Base-by-base conservation (phyloP, 2,888 invertebrate genomes). In the Dolichomitus sp. region DNA sequence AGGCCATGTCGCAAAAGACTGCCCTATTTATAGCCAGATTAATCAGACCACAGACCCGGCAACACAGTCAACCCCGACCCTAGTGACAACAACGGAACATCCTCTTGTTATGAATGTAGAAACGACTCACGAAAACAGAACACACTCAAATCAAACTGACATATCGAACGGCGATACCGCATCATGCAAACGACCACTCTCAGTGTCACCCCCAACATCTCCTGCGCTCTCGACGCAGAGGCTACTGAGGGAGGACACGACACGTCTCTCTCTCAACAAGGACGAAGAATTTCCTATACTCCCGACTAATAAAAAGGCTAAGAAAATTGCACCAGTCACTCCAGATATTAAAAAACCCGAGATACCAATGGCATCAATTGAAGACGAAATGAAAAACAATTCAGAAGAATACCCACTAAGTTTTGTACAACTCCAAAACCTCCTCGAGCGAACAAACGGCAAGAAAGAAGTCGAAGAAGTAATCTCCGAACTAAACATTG, bases 1-100 rank as follows among this genome's bases (percentile, higher is more conserved):
- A 12, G 82, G 84, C 1, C 76, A 82, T 33, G 23, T 27, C 3
- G 79, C 68, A 14, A 63, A 65, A 63, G 70, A 59, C 12, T 82
- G n/a, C 80, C 73, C 66, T 6, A n/a, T 14, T 4, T 4, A 14
- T 14, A 45, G 14, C 2, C n/a, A 45, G 45, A 14, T n/a, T n/a
- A n/a, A n/a, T 4, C 14, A 3, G 4, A 45, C 45, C 45, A 45
- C 4, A 12, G 14, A 45, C 45, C 45, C 4, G 4, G 14, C 27
- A 12, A 52, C 9, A 19, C 23, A 52, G 17, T 19, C 50, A 52
- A 30, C 12, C 27, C 0, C 14, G 12, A 27, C 1, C 23, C 23
- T 9, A 23, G 52, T 23, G 9, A 17, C 19, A 50, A 19, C 50
- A 50, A 50, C 50, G 9, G 3, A 42, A 3, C 42, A 12, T 40